Conservation (phyloP, 1,140 invertebrate genomes). For the Nasonia vitripennis region DNA sequence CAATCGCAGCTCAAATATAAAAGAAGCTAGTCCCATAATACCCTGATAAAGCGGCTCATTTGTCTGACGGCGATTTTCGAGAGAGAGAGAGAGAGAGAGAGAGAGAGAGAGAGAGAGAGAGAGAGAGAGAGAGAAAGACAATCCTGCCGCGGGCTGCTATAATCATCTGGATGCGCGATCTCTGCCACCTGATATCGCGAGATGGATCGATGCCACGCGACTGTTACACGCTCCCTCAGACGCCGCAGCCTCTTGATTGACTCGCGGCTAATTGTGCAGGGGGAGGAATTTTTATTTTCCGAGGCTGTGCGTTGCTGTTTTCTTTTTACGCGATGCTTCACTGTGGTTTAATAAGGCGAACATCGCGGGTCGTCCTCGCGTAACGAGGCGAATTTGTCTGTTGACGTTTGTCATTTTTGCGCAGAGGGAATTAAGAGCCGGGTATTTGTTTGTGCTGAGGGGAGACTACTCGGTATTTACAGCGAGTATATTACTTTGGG, state of each 20-base stretch:
- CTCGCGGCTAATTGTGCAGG: slow-evolving; percentile 37
- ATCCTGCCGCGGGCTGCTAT: slow-evolving; percentile 64
- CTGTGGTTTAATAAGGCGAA: slow-evolving; percentile 25
- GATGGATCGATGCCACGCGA: slow-evolving; percentile 62
- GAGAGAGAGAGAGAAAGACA: slow-evolving; percentile 43
- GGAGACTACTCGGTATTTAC: neutral
- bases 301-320: neutral
- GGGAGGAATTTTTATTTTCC: neutral
- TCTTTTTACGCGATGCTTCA: neutral
- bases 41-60: slow-evolving; percentile 74
- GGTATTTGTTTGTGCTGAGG: slow-evolving; percentile 4
- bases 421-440: slow-evolving; percentile 4
- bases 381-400: slow-evolving; percentile 5
- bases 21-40: slow-evolving; percentile 60
- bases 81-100: too few species aligned
- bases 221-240: too few species aligned
- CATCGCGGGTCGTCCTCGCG: neutral
- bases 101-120: too few species aligned
- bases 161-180: slow-evolving; percentile 70
- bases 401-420: slow-evolving; percentile 36
- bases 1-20: slow-evolving; percentile 73
- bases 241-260: slow-evolving; percentile 31
- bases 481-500: neutral
- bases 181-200: slow-evolving; percentile 66
- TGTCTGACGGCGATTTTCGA: slow-evolving; percentile 71